Percentiles rank a stretch among this genome's conserved stretches.
Evolutionary conservation across 2,888 invertebrate genomes (phyloP).

Genomic region (Phania funesta): DNA sequence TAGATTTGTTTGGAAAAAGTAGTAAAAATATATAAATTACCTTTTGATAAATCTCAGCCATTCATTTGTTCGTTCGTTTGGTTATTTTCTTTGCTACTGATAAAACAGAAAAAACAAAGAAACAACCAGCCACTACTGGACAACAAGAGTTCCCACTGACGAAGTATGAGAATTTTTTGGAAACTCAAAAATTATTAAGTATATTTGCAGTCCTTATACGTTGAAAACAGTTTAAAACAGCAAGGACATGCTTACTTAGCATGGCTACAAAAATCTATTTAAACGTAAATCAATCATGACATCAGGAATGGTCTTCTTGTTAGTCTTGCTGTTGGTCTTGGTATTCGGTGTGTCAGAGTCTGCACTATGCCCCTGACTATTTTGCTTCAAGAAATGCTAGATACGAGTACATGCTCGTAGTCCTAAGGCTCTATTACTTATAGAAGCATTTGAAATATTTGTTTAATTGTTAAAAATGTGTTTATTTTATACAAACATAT

Average conservation of each 20-base stretch:
- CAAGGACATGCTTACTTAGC: conserved; percentile 45
- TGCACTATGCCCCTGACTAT: background rate
- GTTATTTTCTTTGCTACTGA: conserved; percentile 54
- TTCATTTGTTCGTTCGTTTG: conserved; percentile 66
- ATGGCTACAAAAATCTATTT: conserved; percentile 78
- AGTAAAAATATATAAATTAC: conserved; percentile 78
- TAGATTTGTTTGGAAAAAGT: conserved; percentile 8
- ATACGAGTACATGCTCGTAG: background rate
- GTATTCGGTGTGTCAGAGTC: background rate
- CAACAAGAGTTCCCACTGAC: background rate
- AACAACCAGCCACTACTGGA: conserved; percentile 14
- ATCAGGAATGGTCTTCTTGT: conserved; percentile 21
- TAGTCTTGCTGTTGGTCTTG: background rate
- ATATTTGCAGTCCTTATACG: conserved; percentile 26
- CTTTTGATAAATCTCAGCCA: conserved; percentile 80
- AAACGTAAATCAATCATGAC: conserved; percentile 80
- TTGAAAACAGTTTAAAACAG: conserved; percentile 12
- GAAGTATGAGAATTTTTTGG: background rate
- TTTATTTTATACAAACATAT: conserved; percentile 14
- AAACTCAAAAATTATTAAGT: conserved; percentile 54
- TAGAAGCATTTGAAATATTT: conserved; percentile 4
- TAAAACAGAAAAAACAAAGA: background rate
- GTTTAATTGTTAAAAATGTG: conserved; percentile 22
- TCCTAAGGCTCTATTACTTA: background rate
- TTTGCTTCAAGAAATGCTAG: too few relatives aligned